A percentile compares a stretch with the other conserved stretches of the same genome.
Evolutionary conservation across 2,888 invertebrate genomes (phyloP).

Genomic region (Nezara viridula): DNA sequence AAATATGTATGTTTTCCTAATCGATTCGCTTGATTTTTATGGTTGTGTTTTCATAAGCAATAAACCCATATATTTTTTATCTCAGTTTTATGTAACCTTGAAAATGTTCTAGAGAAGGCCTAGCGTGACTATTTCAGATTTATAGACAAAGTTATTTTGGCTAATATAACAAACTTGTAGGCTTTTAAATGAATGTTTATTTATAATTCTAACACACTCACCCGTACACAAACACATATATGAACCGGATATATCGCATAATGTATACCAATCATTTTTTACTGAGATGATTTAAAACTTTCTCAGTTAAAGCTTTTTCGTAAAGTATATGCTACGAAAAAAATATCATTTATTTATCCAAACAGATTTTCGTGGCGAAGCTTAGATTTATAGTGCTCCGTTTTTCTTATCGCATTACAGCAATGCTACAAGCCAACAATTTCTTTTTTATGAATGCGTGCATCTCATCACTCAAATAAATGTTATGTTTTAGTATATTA

Average conservation of each 20-base stretch:
- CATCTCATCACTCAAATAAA: background rate
- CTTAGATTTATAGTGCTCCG: background rate
- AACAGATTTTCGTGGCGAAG: background rate
- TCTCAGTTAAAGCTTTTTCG: too few relatives aligned
- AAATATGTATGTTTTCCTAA: background rate
- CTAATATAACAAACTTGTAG: background rate
- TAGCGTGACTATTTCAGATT: background rate
- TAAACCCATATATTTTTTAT: background rate
- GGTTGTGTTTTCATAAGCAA: background rate
- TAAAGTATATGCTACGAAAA: too few relatives aligned
- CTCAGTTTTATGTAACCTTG: background rate
- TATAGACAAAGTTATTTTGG: background rate
- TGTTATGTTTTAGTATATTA: background rate
- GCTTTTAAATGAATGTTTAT: constrained; percentile 5
- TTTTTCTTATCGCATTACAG: background rate
- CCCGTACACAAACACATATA: too few relatives aligned
- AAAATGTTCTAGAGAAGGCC: background rate
- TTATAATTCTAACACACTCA: background rate
- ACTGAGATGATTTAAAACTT: too few relatives aligned
- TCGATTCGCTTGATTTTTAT: background rate
- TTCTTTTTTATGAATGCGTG: background rate
- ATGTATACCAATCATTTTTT: background rate
- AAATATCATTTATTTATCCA: background rate
- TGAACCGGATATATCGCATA: background rate
- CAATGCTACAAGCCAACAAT: background rate